These are phyloP conservation scores for Gonocerus acuteangulatus DNA, from an alignment of 2,888 invertebrate genomes.

Conservation along the genomic window DNA sequence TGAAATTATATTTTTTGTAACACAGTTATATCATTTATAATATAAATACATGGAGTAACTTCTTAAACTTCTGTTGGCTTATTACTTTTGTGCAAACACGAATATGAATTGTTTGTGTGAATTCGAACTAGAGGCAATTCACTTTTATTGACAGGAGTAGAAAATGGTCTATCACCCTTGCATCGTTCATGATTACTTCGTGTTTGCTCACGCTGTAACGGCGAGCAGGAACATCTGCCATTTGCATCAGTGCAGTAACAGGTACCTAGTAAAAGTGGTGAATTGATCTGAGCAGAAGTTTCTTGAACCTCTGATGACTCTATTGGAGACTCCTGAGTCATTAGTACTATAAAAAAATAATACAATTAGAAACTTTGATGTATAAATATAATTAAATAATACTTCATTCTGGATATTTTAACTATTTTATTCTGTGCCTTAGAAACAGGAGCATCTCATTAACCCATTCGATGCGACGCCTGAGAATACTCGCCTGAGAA, in stretches of 20 bases:
- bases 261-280: conserved; percentile 1
- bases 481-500: too few species aligned
- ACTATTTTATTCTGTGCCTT: neutral
- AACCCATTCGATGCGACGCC: too few species aligned
- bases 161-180: conserved; percentile 27
- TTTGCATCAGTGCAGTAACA: neutral
- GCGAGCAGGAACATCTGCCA: conserved; percentile 26
- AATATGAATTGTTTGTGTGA: conserved; percentile 30
- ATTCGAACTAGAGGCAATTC: conserved; percentile 15
- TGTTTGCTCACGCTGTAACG: conserved; percentile 26
- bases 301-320: conserved; percentile 2
- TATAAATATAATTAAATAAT: neutral
- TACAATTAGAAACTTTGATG: neutral
- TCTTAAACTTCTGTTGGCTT: conserved; percentile 31
- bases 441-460: too few species aligned
- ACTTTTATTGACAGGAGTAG: conserved; percentile 23
- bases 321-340: neutral
- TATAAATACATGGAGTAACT: too few species aligned
- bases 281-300: conserved; percentile 3
- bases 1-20: too few species aligned
- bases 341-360: neutral
- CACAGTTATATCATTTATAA: too few species aligned
- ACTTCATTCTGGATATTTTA: neutral
- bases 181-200: conserved; percentile 34
- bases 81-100: conserved; percentile 31